Percentiles rank a stretch among this genome's conserved stretches.
Conservation (phyloP, 2,888 invertebrate genomes). For the Acrobasis repandana region DNA sequence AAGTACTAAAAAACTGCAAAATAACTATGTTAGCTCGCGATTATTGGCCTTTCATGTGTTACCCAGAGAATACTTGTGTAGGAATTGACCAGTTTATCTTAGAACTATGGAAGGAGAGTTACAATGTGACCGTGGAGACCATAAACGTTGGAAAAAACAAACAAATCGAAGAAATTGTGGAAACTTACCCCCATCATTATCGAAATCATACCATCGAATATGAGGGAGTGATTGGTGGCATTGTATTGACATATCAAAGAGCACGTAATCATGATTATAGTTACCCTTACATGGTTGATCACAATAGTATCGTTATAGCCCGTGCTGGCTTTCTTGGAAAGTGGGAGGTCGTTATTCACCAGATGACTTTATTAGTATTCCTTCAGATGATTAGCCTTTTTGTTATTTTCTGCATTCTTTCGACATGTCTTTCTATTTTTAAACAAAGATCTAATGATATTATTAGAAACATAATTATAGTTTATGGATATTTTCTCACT, state of each 20-base stretch:
- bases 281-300: constrained; percentile 14
- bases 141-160: background rate
- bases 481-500: constrained; percentile 16
- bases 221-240: constrained; percentile 7
- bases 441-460: background rate
- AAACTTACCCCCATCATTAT: background rate
- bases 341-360: constrained; percentile 11
- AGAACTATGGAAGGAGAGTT: constrained; percentile 7
- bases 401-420: constrained; percentile 7
- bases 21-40: background rate
- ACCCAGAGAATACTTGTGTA: background rate
- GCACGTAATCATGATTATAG: background rate
- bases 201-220: constrained; percentile 1
- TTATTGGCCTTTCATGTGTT: constrained; percentile 13
- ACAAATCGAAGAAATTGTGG: background rate
- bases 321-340: constrained; percentile 10
- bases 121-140: constrained; percentile 4
- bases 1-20: constrained; percentile 14
- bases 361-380: constrained; percentile 1
- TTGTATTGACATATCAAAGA: background rate
- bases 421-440: constrained; percentile 3
- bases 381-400: constrained; percentile 1
- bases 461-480: constrained; percentile 10
- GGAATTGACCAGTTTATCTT: constrained; percentile 15
- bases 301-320: background rate